Percentiles rank a stretch among this genome's conserved stretches.
Evolutionary conservation across 1,140 invertebrate genomes (phyloP).

Genomic region (Radopholus similis): DNA sequence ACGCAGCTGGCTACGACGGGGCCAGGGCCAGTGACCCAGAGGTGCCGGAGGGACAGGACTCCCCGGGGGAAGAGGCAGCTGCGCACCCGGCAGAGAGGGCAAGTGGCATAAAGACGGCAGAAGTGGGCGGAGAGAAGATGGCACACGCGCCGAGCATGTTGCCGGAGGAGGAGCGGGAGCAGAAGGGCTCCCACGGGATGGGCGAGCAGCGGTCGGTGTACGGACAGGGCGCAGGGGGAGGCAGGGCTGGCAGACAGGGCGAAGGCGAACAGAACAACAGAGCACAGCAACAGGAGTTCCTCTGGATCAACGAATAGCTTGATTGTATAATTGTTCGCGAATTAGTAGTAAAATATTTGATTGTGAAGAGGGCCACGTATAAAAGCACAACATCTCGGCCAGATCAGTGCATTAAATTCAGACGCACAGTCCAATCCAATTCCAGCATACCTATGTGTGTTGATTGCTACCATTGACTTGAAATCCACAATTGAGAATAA

Average conservation of each 20-base stretch:
- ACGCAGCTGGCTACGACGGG: not conserved
- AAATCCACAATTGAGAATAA: too few relatives aligned
- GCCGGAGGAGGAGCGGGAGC: not conserved
- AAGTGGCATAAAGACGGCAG: not conserved
- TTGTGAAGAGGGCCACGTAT: too few relatives aligned
- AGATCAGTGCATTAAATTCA: too few relatives aligned
- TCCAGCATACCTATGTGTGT: too few relatives aligned
- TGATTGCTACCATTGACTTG: too few relatives aligned
- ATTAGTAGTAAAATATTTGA: too few relatives aligned
- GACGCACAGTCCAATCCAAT: too few relatives aligned
- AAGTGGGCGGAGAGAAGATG: not conserved
- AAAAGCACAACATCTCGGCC: too few relatives aligned
- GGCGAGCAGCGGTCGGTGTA: not conserved
- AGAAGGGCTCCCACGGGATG: not conserved
- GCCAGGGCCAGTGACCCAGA: not conserved
- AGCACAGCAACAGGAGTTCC: slow-evolving; percentile 2
- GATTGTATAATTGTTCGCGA: too few relatives aligned
- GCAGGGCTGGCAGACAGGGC: too few relatives aligned
- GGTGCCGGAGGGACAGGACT: not conserved
- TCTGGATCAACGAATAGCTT: not conserved
- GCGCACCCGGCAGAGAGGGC: not conserved
- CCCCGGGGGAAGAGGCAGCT: not conserved
- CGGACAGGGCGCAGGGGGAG: too few relatives aligned
- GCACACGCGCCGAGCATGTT: not conserved
- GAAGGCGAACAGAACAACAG: too few relatives aligned